Evolutionary conservation across 2,888 invertebrate species (phyloP), one percentile per base, ranked within the genome.

Genomic region (Trisateles emortualis): DNA sequence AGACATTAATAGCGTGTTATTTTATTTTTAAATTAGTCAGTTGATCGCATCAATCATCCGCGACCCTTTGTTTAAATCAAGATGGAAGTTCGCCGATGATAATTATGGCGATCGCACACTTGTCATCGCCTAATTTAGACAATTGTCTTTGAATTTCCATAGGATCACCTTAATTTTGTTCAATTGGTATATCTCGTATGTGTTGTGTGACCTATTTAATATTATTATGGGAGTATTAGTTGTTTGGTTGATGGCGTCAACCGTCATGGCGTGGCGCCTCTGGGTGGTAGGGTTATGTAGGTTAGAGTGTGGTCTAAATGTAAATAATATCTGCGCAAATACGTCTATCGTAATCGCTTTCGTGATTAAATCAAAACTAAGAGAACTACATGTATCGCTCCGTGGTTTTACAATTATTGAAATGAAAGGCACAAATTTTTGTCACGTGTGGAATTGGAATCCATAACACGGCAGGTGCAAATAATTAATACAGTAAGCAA

Each of bases 191-290:
- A 26, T 26, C 26, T 26, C 26, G 39, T 26, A 57, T 47, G 64
- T 74, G 76, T 72, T 76, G 68, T 39, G 14, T 75, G 82, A 74
- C 83, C 83, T 72, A 81, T 81, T 81, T 79, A 78, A 75, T 68
- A 70, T 76, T 72, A 73, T 74, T 75, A 81, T 78, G 69, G 68
- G 29, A 54, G 45, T 57, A 64, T 64, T 62, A 51, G 74, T 68
- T 77, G 73, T 78, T 79, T 74, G 70, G 63, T 63, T 44, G 80
- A 83, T 87, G 87, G 80, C 87, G 87, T 86, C 86, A 88, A 78
- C 78, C 57, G n/a, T n/a, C n/a, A n/a, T n/a, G n/a, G n/a, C n/a
- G n/a, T n/a, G 86, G 85, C 86, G 87, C 83, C 86, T 65, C 63
- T 63, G 61, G 76, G 67, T 63, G 66, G 54, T 72, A 64, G 63